A percentile compares a stretch with the other conserved stretches of the same genome.
Conservation (phyloP, 2,888 invertebrate species). For the Cataglyphis livida region DNA sequence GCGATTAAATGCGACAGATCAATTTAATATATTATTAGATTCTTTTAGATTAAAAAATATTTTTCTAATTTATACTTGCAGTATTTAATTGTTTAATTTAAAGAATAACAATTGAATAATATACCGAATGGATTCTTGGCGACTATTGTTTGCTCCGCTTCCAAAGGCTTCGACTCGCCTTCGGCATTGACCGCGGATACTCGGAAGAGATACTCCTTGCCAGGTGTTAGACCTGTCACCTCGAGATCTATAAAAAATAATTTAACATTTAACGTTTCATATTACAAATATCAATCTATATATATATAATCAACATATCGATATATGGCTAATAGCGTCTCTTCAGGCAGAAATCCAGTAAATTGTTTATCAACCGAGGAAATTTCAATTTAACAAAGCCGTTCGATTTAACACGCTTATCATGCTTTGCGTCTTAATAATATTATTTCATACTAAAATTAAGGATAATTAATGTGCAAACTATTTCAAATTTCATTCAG, state of each 20-base stretch:
- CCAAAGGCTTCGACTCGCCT: conserved; percentile 97
- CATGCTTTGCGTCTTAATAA: background rate
- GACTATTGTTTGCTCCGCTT: conserved; percentile 93
- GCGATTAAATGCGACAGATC: conserved; percentile 60
- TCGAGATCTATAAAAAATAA: conserved; percentile 88
- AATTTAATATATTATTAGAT: background rate
- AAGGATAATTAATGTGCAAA: background rate
- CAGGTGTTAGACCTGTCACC: conserved; percentile 94
- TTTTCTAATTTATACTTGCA: background rate
- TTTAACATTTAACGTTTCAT: background rate
- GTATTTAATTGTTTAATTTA: background rate
- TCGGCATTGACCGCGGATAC: conserved; percentile 98
- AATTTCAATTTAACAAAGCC: background rate
- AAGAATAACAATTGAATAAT: conserved; percentile 58
- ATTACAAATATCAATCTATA: background rate
- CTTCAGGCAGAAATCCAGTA: background rate
- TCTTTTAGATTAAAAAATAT: background rate
- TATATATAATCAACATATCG: conserved; percentile 16
- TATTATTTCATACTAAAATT: background rate
- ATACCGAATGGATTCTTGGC: conserved; percentile 98
- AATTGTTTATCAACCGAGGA: background rate
- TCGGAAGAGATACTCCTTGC: conserved; percentile 98
- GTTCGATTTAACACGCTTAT: background rate
- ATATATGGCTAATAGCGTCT: background rate
- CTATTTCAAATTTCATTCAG: background rate